Conservation (phyloP, 1,140 invertebrate genomes). For the Euschistus heros region DNA sequence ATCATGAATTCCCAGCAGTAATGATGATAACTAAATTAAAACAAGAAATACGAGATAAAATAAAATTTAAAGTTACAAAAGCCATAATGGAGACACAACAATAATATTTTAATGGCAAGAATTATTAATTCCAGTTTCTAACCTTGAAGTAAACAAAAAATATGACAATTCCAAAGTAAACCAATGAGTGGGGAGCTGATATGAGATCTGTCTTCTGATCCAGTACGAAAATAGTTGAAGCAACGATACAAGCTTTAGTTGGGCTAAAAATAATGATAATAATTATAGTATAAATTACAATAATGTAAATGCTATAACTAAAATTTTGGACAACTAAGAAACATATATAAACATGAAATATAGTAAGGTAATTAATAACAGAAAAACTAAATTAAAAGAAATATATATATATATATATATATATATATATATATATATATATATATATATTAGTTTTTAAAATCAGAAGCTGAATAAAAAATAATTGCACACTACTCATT, state of each 20-base stretch:
- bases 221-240: conserved; percentile 89
- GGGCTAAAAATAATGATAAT: conserved; percentile 48
- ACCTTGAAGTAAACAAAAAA: conserved; percentile 99
- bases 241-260: conserved; percentile 91
- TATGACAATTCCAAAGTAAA: conserved; percentile 97
- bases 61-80: background rate
- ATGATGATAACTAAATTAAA: conserved; percentile 67
- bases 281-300: too few species aligned
- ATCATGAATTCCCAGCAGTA: conserved; percentile 93
- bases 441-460: too few species aligned
- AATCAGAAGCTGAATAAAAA: too few species aligned
- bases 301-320: background rate
- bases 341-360: background rate
- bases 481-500: too few species aligned
- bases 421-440: too few species aligned
- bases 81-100: background rate
- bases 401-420: too few species aligned
- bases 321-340: background rate
- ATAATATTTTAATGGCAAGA: background rate
- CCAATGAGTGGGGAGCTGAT: conserved; percentile 88
- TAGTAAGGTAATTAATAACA: too few species aligned
- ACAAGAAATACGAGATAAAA: too few species aligned
- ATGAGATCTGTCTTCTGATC: conserved; percentile 95
- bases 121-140: conserved; percentile 24
- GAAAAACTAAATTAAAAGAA: too few species aligned